A percentile compares a stretch with the other conserved stretches of the same genome.
These are phyloP conservation scores for Hydrozoanthus gracilis DNA, from an alignment of 92 coral and sea anemone species.

Conservation along the genomic window DNA sequence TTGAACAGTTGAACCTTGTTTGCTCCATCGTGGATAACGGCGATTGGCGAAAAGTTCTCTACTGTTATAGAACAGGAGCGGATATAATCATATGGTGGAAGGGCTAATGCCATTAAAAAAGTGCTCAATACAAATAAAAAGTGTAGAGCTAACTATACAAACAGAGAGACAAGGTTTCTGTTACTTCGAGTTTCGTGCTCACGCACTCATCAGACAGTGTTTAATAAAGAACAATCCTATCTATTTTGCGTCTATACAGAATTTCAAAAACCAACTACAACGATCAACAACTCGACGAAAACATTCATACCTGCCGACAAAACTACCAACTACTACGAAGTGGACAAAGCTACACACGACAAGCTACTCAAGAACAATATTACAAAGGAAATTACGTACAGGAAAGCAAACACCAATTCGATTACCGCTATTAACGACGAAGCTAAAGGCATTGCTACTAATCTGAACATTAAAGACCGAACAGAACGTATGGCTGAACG, in stretches of 20 bases:
- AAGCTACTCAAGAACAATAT: slow-evolving; percentile 13
- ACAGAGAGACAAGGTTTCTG: no score
- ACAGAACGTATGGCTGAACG: slow-evolving; percentile 38
- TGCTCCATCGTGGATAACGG: background rate
- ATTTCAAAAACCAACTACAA: no score
- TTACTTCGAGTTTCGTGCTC: no score
- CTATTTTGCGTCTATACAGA: no score
- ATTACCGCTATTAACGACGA: slow-evolving; percentile 12
- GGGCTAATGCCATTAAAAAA: background rate
- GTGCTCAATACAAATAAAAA: no score
- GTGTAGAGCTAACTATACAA: no score
- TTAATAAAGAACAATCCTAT: no score
- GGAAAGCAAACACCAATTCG: background rate
- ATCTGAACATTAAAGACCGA: slow-evolving; percentile 29
- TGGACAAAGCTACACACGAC: background rate
- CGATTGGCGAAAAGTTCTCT: background rate
- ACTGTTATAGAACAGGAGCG: no score
- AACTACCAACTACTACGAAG: no score
- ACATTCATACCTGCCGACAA: no score
- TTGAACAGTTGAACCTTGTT: background rate
- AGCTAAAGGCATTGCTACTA: slow-evolving; percentile 22
- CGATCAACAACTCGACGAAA: no score
- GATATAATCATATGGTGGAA: background rate
- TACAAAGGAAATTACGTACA: slow-evolving; percentile 24
- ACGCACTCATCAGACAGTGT: no score